Evolutionary conservation across 1,140 invertebrate genomes (phyloP).

Genomic region (Papilio aristodemus): DNA sequence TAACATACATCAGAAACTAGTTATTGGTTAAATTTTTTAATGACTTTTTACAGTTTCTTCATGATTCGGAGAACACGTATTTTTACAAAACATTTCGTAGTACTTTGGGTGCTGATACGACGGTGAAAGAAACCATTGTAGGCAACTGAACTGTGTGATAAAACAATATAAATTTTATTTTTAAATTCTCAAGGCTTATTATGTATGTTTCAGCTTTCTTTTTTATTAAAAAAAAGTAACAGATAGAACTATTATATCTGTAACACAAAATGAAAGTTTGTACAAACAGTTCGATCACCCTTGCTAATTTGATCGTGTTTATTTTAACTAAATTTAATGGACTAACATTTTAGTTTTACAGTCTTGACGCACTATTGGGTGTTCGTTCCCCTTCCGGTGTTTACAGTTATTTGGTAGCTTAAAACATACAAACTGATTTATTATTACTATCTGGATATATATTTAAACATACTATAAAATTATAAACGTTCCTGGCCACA

Average conservation of each 20-base stretch:
- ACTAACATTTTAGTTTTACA: not conserved
- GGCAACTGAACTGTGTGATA: not conserved
- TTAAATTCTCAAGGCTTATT: too few species aligned
- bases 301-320: not conserved
- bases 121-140: not conserved
- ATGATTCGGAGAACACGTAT: too few species aligned
- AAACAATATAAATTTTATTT: not conserved
- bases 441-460: too few species aligned
- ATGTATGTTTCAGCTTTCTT: too few species aligned
- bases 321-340: conserved; percentile 5
- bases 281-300: conserved; percentile 1
- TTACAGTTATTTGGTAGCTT: not conserved
- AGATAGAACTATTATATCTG: not conserved
- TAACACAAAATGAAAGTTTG: too few species aligned
- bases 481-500: too few species aligned
- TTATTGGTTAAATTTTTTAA: too few species aligned
- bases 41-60: too few species aligned
- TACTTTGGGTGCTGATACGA: not conserved
- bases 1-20: too few species aligned
- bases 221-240: too few species aligned
- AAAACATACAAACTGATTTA: not conserved
- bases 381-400: not conserved
- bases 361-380: not conserved
- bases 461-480: too few species aligned
- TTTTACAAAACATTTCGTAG: not conserved